Conservation (phyloP, 2,888 invertebrate species). For the Hyalella azteca region DNA sequence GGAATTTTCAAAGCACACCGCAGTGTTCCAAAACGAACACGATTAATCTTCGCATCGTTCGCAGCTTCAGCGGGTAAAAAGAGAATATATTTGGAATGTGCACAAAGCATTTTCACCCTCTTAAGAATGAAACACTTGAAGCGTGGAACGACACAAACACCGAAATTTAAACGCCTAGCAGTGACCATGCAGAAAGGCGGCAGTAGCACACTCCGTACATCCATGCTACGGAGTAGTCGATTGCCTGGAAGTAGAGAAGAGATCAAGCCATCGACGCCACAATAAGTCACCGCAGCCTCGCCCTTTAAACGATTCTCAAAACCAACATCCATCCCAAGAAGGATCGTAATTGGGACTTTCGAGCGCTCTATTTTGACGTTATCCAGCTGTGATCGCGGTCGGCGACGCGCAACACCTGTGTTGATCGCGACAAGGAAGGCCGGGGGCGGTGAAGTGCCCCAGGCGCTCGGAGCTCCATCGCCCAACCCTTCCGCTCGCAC, state of each 20-base stretch:
- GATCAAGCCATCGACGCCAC: neutral
- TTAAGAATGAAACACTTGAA: no score
- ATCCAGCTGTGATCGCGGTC: neutral
- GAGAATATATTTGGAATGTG: no score
- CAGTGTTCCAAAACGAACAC: no score
- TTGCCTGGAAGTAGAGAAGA: neutral
- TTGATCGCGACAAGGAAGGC: neutral
- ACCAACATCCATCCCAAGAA: constrained; percentile 15
- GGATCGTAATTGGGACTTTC: neutral
- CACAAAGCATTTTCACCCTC: no score
- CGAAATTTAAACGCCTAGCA: no score
- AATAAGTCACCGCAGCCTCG: neutral
- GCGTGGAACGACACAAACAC: no score
- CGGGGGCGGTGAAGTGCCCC: neutral
- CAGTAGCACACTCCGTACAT: no score
- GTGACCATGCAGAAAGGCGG: no score
- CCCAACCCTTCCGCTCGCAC: no score
- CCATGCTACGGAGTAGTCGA: neutral
- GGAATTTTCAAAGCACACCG: no score
- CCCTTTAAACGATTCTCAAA: constrained; percentile 10
- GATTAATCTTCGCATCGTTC: no score
- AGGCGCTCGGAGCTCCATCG: neutral
- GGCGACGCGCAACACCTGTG: constrained; percentile 5
- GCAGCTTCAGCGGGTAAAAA: no score
- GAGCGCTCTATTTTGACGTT: constrained; percentile 26